Percentiles rank a stretch among this genome's conserved stretches.
Evolutionary conservation across 2,113 vertebrate genomes (phyloP).

Genomic region (Gnathonemus echidnorhynchus): DNA sequence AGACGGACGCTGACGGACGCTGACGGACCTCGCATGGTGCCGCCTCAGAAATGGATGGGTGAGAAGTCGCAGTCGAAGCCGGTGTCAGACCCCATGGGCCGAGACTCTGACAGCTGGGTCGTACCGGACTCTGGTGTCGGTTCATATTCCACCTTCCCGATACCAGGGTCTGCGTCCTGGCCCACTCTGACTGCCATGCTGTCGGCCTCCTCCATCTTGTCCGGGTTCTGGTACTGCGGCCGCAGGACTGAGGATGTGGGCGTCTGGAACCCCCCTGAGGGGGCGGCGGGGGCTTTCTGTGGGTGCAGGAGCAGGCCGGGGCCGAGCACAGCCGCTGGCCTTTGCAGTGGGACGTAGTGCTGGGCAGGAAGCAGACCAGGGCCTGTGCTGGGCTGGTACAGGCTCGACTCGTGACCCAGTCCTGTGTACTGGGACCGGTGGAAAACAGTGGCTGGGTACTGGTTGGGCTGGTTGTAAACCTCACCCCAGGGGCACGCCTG

Average conservation of each 20-base stretch:
- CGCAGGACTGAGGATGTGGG: slow-evolving; percentile 12
- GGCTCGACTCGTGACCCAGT: slow-evolving; percentile 33
- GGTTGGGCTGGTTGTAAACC: slow-evolving; percentile 48
- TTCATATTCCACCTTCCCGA: slow-evolving; percentile 54
- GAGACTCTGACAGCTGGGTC: slow-evolving; percentile 18
- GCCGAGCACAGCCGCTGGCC: neutral
- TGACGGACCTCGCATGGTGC: neutral
- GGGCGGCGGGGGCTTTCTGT: neutral
- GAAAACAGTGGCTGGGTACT: slow-evolving; percentile 37
- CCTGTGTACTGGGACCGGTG: slow-evolving; percentile 40
- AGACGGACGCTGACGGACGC: neutral
- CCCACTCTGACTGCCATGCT: neutral
- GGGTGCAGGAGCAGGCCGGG: neutral
- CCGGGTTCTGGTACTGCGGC: slow-evolving; percentile 24
- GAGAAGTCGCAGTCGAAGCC: slow-evolving; percentile 66
- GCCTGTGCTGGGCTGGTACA: slow-evolving; percentile 28
- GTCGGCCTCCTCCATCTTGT: neutral
- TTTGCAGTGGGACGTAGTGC: slow-evolving; percentile 41
- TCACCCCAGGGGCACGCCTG: slow-evolving; percentile 58
- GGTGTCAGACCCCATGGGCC: slow-evolving; percentile 47
- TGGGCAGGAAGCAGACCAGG: slow-evolving; percentile 33
- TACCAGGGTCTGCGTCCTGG: neutral
- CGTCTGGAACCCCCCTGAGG: neutral
- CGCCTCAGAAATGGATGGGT: slow-evolving; percentile 56
- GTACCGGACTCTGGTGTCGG: slow-evolving; percentile 2